Evolutionary conservation across 2,113 vertebrate species (phyloP).

Genomic region (Perca flavescens): DNA sequence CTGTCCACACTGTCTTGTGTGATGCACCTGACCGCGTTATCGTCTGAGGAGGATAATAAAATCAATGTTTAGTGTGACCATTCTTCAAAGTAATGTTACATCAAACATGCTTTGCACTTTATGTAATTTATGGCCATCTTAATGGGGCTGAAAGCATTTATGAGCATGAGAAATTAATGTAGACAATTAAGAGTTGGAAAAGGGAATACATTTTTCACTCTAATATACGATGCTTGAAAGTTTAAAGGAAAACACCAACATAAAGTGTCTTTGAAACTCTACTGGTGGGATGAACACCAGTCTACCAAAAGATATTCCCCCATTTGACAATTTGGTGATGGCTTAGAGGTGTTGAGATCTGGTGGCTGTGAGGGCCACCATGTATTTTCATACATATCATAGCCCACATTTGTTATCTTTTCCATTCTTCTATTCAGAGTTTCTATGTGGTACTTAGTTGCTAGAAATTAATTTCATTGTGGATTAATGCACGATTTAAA

Average conservation of each 20-base stretch:
- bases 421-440: neutral
- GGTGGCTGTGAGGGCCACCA: too few species aligned
- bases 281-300: neutral
- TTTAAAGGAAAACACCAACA: neutral
- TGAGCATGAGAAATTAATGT: neutral
- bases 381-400: neutral
- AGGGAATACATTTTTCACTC: neutral
- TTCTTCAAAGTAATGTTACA: constrained; percentile 8
- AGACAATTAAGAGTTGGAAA: neutral
- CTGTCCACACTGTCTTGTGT: constrained; percentile 22
- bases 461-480: neutral
- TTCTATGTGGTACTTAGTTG: neutral
- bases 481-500: neutral
- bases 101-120: neutral
- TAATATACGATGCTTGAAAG: neutral
- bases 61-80: constrained; percentile 16
- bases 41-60: constrained; percentile 55
- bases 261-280: neutral
- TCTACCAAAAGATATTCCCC: neutral
- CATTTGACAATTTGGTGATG: neutral
- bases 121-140: neutral
- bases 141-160: constrained; percentile 17
- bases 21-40: neutral
- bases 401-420: neutral
- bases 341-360: neutral